phyloP scores from a whole-genome alignment of 2,113 vertebrate species.

The Todiramphus saurophagus region DNA sequence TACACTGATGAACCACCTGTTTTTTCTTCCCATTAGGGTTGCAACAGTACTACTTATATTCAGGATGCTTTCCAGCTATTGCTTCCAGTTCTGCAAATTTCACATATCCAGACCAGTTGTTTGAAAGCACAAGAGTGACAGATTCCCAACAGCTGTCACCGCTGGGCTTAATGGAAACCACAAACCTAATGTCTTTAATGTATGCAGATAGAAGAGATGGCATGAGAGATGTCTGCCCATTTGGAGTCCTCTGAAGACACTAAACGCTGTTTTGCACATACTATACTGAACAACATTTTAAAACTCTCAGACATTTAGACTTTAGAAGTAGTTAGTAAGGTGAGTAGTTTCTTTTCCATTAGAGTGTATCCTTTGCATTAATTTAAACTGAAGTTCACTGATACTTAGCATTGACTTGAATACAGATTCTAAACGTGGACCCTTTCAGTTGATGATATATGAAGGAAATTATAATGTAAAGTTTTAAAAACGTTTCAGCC shows the following conservation, averaged over 20 bases:
- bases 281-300: constrained; percentile 17
- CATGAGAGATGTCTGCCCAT: neutral
- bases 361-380: constrained; percentile 43
- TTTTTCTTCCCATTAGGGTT: constrained; percentile 78
- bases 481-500: neutral
- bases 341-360: neutral
- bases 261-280: constrained; percentile 71
- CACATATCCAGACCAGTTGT: constrained; percentile 81
- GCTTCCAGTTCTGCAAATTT: constrained; percentile 90
- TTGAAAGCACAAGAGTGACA: constrained; percentile 43
- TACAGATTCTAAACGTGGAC: neutral
- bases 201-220: neutral
- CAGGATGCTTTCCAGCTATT: constrained; percentile 93
- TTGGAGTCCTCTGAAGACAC: neutral
- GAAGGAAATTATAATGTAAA: neutral
- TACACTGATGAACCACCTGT: neutral
- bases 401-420: neutral
- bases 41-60: constrained; percentile 90
- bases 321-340: constrained; percentile 3
- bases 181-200: neutral
- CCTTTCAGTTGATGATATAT: neutral
- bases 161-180: neutral
- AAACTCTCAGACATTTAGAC: neutral
- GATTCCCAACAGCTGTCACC: neutral
- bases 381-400: constrained; percentile 59